Evolutionary conservation across 2,797 vertebrate genomes (phyloP), one percentile per base, ranked within the genome.

Genomic region (Danio choprae): DNA sequence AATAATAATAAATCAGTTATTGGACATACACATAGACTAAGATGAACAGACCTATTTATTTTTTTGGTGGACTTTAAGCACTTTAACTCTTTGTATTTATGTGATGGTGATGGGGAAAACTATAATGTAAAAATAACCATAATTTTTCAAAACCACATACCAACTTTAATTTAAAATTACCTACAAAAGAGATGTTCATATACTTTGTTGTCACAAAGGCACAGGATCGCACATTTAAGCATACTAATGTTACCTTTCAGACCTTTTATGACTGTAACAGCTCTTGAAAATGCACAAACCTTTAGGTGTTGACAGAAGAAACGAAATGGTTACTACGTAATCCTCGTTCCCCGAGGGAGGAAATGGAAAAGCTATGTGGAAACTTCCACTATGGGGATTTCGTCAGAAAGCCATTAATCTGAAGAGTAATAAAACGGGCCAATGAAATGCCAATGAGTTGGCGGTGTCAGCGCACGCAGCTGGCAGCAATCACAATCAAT

Each of bases 81-180:
- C 22, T 11, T n/a, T 58, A 56, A 18, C 12, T 64, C 60, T 29
- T 53, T 15, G 6, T 56, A 36, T 65, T 51, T 4, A 7, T 58
- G 18, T 38, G 22, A 59, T 58, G 53, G 18, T 44, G 5, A 36
- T 1, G 16, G 11, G 11, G 12, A 36, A 55, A 36, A 9, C 7
- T 9, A 50, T 13, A 76, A 43, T 53, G 74, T 56, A 56, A 56
- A 44, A 10, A 18, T 22, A 6, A 65, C 40, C 60, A 58, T 68
- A 77, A 48, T 46, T 38, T 60, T 48, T 38, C 36, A 7, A 50
- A 29, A 29, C 40, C 10, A 16, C 13, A 22, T 44, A 68, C 20
- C 50, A 40, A 16, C 48, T 70, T 75, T 22, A 56, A 20, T 60
- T 36, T 2, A 29, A 65, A 44, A 53, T 36, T 15, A 76, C 10